Percentiles rank a stretch among this genome's conserved stretches.
These are phyloP conservation scores for Odobenus rosmarus DNA, from an alignment of 2,113 vertebrate species.

Conservation along the genomic window DNA sequence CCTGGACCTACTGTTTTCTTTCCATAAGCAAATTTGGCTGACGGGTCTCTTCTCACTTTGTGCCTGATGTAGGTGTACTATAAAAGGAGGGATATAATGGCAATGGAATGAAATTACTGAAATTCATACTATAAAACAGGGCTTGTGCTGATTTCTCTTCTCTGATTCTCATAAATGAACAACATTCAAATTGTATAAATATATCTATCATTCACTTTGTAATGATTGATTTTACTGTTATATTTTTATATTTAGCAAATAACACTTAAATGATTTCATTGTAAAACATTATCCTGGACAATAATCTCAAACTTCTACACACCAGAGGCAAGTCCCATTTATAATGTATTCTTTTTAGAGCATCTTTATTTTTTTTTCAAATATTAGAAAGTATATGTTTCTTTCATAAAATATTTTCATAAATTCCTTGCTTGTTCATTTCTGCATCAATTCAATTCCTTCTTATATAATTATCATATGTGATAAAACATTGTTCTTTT, in stretches of 20 bases:
- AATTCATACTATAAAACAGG: not conserved
- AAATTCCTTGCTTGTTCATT: not conserved
- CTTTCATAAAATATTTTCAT: not conserved
- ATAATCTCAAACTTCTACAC: not conserved
- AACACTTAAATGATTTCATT: not conserved
- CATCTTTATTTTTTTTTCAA: not conserved
- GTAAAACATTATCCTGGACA: not conserved
- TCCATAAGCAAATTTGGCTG: not conserved
- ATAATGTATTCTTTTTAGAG: not conserved
- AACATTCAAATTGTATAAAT: not conserved
- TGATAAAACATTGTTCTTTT: slow-evolving; percentile 49
- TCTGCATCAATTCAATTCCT: not conserved
- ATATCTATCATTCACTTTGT: not conserved
- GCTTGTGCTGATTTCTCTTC: no score
- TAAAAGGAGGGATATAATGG: not conserved
- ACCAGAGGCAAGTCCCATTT: not conserved
- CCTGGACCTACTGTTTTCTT: not conserved
- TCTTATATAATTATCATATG: slow-evolving; percentile 38
- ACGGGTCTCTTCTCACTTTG: not conserved
- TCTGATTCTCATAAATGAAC: not conserved
- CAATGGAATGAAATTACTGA: not conserved
- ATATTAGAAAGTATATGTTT: not conserved
- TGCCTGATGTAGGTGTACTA: not conserved
- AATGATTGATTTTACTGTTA: not conserved
- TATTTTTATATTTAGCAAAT: not conserved